Evolutionary conservation across 2,797 vertebrate species (phyloP).

Genomic region (Neosilurus hyrtlii): DNA sequence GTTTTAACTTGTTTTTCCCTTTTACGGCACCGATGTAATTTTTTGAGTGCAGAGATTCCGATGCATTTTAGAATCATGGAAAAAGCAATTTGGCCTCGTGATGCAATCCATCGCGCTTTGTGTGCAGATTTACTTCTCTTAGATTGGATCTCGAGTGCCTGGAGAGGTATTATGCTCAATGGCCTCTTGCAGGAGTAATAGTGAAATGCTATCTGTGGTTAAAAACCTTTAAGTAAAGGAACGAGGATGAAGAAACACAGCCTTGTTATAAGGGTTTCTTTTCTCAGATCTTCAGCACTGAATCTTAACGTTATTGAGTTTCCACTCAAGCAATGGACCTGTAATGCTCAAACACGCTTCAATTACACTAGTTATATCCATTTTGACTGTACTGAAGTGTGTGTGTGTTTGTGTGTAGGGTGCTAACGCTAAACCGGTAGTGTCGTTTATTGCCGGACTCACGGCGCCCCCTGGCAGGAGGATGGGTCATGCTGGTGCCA

Average conservation of each 20-base stretch:
- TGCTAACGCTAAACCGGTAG: slow-evolving; percentile 88
- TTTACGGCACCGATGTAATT: not conserved
- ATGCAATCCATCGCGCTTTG: not conserved
- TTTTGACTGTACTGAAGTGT: not conserved
- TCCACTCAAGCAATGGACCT: not conserved
- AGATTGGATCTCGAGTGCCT: not conserved
- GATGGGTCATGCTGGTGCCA: slow-evolving; percentile 97
- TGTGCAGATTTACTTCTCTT: not conserved
- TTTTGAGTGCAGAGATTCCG: not conserved
- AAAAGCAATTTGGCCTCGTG: not conserved
- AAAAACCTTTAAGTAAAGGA: not conserved
- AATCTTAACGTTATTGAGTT: not conserved
- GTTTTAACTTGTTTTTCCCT: slow-evolving; percentile 48
- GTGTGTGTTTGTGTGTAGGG: slow-evolving; percentile 71
- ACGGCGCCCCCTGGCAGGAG: slow-evolving; percentile 93
- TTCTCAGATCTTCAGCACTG: not conserved
- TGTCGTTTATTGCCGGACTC: slow-evolving; percentile 96
- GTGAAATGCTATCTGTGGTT: not conserved
- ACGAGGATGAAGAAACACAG: not conserved
- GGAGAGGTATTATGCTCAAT: not conserved
- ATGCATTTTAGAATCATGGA: not conserved
- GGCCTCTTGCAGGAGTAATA: not conserved
- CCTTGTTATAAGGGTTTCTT: not conserved
- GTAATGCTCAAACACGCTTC: not conserved
- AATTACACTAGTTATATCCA: not conserved